A percentile compares a stretch with the other conserved stretches of the same genome.
Evolutionary conservation across 2,797 vertebrate genomes (phyloP).

Genomic region (Sphenopsis melanotis): DNA sequence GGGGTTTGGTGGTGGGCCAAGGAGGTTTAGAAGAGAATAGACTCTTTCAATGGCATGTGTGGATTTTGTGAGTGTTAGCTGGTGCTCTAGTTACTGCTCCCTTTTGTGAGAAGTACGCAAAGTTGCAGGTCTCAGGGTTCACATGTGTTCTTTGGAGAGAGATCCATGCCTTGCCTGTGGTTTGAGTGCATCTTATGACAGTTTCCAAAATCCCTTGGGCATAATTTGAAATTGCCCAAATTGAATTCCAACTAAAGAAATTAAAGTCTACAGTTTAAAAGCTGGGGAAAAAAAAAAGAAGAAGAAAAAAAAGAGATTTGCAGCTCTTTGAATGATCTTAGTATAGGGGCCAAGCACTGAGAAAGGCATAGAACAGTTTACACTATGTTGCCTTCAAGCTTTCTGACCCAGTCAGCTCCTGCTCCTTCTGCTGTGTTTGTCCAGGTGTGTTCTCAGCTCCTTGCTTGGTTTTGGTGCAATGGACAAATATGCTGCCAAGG

Average conservation of each 20-base stretch:
- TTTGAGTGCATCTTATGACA: background rate
- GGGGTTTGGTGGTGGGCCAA: background rate
- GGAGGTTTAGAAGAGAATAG: background rate
- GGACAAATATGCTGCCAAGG: background rate
- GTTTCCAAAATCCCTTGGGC: background rate
- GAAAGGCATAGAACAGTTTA: background rate
- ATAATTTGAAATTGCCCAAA: background rate
- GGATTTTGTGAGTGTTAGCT: background rate
- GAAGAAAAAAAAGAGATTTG: background rate
- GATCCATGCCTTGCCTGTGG: background rate
- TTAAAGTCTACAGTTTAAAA: background rate
- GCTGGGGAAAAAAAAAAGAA: background rate
- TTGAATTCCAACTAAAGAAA: background rate
- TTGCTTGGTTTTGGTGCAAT: background rate
- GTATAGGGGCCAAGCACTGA: background rate
- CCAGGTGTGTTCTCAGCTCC: slow-evolving; percentile 24
- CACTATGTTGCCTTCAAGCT: background rate
- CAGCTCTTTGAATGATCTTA: background rate
- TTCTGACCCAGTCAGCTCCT: slow-evolving; percentile 20
- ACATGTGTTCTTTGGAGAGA: background rate
- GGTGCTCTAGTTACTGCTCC: background rate
- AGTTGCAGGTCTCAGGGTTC: background rate
- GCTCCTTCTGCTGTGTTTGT: slow-evolving; percentile 42
- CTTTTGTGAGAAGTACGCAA: background rate
- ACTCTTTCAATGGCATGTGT: background rate